phyloP scores from a whole-genome alignment of 2,888 invertebrate genomes.

The Sphinx pinastri region DNA sequence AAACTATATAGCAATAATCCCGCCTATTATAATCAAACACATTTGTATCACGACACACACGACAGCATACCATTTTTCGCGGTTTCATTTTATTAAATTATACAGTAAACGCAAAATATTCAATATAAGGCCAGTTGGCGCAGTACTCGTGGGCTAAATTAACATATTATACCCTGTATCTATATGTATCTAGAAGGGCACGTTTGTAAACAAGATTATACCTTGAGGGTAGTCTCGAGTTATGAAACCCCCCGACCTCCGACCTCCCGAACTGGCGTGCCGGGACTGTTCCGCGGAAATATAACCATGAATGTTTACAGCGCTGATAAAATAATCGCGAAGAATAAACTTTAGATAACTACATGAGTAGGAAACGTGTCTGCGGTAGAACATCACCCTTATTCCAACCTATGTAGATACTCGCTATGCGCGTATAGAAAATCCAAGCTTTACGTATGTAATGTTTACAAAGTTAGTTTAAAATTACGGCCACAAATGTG shows the following conservation, averaged over 20 bases:
- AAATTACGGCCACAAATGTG: no score
- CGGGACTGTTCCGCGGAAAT: conserved; percentile 35
- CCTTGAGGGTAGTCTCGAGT: conserved; percentile 50
- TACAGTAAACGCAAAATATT: conserved; percentile 68
- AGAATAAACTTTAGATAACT: conserved; percentile 29
- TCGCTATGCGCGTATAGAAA: not conserved
- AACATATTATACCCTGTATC: conserved; percentile 65
- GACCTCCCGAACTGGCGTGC: conserved; percentile 36
- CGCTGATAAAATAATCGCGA: conserved; percentile 30
- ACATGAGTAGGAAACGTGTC: conserved; percentile 22
- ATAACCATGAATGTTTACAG: conserved; percentile 43
- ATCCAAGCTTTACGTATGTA: not conserved
- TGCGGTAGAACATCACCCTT: conserved; percentile 14
- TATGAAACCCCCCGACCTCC: conserved; percentile 48
- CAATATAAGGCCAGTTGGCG: conserved; percentile 61
- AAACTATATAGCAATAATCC: not conserved
- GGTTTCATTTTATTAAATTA: conserved; percentile 63
- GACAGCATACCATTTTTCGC: conserved; percentile 17
- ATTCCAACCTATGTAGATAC: not conserved
- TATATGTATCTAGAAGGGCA: conserved; percentile 49
- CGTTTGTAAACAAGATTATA: conserved; percentile 63
- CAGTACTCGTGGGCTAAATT: conserved; percentile 61
- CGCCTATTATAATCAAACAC: conserved; percentile 4
- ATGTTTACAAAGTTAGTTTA: no score
- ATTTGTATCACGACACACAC: not conserved